Conservation (phyloP, 2,113 vertebrate species). For the Odontesthes bonariensis region DNA sequence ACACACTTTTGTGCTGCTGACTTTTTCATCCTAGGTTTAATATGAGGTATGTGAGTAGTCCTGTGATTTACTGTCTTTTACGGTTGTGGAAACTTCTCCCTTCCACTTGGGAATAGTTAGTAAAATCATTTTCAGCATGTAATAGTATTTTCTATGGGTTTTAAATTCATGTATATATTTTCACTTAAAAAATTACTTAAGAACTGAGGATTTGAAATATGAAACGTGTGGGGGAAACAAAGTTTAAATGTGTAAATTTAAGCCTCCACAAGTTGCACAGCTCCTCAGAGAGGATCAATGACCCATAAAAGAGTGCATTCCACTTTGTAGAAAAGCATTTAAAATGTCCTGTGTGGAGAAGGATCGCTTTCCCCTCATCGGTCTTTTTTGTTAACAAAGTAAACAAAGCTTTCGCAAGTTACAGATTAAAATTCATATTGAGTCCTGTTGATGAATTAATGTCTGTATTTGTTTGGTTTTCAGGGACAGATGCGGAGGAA, state of each 20-base stretch:
- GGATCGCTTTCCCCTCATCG: not conserved
- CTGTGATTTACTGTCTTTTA: slow-evolving; percentile 71
- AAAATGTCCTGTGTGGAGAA: not conserved
- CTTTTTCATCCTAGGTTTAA: slow-evolving; percentile 77
- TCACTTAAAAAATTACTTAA: not conserved
- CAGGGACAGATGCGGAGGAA: slow-evolving; percentile 94
- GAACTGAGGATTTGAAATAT: not conserved
- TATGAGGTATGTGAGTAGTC: slow-evolving; percentile 70
- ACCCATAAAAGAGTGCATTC: not conserved
- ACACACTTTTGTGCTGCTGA: slow-evolving; percentile 52
- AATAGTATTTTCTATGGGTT: not conserved
- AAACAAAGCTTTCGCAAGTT: slow-evolving; percentile 1
- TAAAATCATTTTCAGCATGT: slow-evolving; percentile 37
- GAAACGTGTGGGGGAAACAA: not conserved
- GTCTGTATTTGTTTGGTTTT: slow-evolving; percentile 69
- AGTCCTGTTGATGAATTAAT: slow-evolving; percentile 65
- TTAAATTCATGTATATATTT: slow-evolving; percentile 2
- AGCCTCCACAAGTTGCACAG: not conserved
- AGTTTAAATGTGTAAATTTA: not conserved
- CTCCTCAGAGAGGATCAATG: slow-evolving; percentile 9
- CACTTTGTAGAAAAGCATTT: slow-evolving; percentile 10
- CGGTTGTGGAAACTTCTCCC: slow-evolving; percentile 65
- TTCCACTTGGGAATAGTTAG: slow-evolving; percentile 57
- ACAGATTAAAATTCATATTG: slow-evolving; percentile 1
- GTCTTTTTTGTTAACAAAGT: not conserved